Evolutionary conservation across 2,797 vertebrate genomes (phyloP), one percentile per base, ranked within the genome.

Genomic region (Novumbra hubbsi): DNA sequence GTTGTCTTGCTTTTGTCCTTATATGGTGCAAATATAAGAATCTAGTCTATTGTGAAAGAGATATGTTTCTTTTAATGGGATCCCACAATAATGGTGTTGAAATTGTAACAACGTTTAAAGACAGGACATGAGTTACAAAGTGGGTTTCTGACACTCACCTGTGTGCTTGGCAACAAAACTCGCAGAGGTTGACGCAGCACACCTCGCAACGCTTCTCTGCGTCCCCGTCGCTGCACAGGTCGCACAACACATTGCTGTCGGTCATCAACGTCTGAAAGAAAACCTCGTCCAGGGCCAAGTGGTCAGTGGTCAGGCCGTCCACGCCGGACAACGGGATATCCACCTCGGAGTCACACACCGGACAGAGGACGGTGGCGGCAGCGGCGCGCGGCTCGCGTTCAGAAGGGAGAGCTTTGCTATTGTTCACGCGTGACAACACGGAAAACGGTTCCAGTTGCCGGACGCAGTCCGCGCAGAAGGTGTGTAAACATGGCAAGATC

Each of bases 101-200:
- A 57, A n/a, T 57, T 21, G 52, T 8, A 57, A 21, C 52, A 21
- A 57, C 21, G 19, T 21, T n/a, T 19, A 24, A 57, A 15, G 52
- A 21, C 19, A 24, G n/a, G 50, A 57, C 11, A 9, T 64, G 3
- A 27, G 62, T 63, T 63, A 48, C 45, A 15, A 17, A 68, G 24
- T 15, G 1, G 16, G 15, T 17, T 21, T 57, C 15, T 55, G 19
- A 45, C 30, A 57, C 86, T 85, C 81, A 97, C 96, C 96, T 96
- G 93, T 98, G 97, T 0, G 96, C 96, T 89, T 95, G 94, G 88
- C 94, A 93, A 92, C 97, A 98, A 92, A 98, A 98, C 81, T 88
- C 94, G 84, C 96, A 98, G 57, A 98, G 92, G 84, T 91, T 93
- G 75, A 93, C 86, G 73, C 88, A 86, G 92, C 96, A 98, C 67